Base-by-base conservation (phyloP, 2,888 invertebrate species). In the Ornithoptera alexandrae region DNA sequence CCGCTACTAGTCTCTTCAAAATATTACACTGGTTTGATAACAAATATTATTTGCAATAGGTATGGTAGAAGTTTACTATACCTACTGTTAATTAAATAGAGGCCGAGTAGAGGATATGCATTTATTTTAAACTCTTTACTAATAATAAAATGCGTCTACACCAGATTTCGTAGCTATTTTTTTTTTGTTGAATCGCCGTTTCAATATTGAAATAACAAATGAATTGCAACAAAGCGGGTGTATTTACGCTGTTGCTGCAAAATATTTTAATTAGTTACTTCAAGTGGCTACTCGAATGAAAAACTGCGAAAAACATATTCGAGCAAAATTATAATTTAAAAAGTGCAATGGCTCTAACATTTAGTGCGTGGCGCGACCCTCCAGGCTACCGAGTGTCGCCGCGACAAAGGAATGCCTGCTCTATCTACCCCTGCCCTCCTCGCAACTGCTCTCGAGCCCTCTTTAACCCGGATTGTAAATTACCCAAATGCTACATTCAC, bases 351-450 rank as follows among this genome's bases (percentile, higher is more conserved):
- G 70, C 67, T 64, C 46, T 70, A 64, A 65, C 67, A 57, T 67
- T 70, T 67, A 70, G 70, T 70, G 70, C 70, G 70, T 70, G 70
- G 67, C 63, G 64, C 70, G 70, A 36, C 70, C 63, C 70, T 70
- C 64, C 65, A 62, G 62, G 64, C 42, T 46, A 63, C 62, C 70
- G 70, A 70, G 70, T 70, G 70, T 64, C 72, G 71, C 69, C 73
- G 74, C 80, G 78, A 86, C 87, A 85, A 86, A 84, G 84, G 82
- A 80, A 76, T 74, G 76, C 83, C 82, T 87, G 86, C 88, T 79
- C 81, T 87, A 85, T 87, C 87, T 85, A 78, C 79, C 76, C 81
- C 76, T 75, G 77, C 80, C 77, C 80, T 77, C 78, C 70, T 69
- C 69, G 78, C 78, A 79, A 81, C 80, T 75, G 71, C 75, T 77